Conservation (phyloP, 2,797 vertebrate genomes). For the Notoglanidium macrostoma region DNA sequence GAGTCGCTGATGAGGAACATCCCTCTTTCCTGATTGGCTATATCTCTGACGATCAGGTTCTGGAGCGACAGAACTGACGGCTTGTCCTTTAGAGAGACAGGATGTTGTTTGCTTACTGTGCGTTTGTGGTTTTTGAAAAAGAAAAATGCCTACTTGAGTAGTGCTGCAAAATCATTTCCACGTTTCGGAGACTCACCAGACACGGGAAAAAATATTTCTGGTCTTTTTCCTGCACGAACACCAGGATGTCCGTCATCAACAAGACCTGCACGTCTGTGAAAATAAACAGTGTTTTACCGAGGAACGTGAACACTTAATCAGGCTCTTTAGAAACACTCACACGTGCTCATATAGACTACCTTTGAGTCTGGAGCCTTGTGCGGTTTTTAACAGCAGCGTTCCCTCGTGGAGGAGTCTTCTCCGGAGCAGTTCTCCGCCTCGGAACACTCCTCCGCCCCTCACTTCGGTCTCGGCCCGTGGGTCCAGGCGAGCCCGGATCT, state of each 20-base stretch:
- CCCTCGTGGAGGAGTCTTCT: slow-evolving; percentile 88
- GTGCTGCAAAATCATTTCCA: not conserved
- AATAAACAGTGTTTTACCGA: slow-evolving; percentile 32
- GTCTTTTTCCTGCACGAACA: slow-evolving; percentile 89
- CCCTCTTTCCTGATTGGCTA: slow-evolving; percentile 94
- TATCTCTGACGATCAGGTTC: slow-evolving; percentile 89
- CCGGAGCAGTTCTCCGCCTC: slow-evolving; percentile 83
- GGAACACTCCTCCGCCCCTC: slow-evolving; percentile 74
- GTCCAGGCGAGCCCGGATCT: slow-evolving; percentile 84
- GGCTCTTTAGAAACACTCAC: not conserved
- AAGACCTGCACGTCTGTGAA: slow-evolving; percentile 83
- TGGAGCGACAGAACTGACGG: slow-evolving; percentile 85
- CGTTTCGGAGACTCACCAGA: slow-evolving; percentile 70
- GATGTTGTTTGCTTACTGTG: not conserved
- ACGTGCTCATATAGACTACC: slow-evolving; percentile 66
- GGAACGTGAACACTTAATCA: not conserved
- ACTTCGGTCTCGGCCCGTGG: slow-evolving; percentile 76
- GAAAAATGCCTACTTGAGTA: not conserved
- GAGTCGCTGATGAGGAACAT: slow-evolving; percentile 89
- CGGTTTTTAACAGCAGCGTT: slow-evolving; percentile 82
- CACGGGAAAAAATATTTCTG: slow-evolving; percentile 90
- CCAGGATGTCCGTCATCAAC: slow-evolving; percentile 82
- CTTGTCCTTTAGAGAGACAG: slow-evolving; percentile 78
- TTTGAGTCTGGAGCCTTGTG: slow-evolving; percentile 81
- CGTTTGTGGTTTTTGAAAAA: not conserved